Evolutionary conservation across 2,888 invertebrate species (phyloP).

Genomic region (Drosophila neonasuta): DNA sequence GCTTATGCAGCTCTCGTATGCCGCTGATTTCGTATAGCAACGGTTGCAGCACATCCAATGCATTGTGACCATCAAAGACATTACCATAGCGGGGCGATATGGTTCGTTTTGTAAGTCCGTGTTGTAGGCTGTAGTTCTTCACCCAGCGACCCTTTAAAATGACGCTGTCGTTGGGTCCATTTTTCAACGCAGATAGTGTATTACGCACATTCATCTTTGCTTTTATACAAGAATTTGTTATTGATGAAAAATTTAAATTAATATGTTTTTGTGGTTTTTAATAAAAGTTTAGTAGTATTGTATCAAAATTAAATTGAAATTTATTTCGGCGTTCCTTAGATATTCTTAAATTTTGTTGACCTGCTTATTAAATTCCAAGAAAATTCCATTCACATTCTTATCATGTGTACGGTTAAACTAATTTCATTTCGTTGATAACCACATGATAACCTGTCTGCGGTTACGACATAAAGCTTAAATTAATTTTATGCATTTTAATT

Average conservation of each 20-base stretch:
- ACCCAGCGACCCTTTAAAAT: constrained; percentile 41
- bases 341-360: not conserved
- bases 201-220: not conserved
- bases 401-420: not conserved
- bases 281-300: not conserved
- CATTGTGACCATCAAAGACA: not conserved
- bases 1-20: not conserved
- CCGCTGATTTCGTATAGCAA: constrained; percentile 30
- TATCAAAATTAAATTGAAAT: not conserved
- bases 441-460: not conserved
- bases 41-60: constrained; percentile 7
- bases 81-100: constrained; percentile 32
- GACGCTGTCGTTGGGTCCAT: not conserved
- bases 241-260: not conserved
- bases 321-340: not conserved
- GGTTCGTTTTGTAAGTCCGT: constrained; percentile 21
- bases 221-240: not conserved
- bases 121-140: not conserved
- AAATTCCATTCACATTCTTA: not conserved
- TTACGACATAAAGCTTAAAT: not conserved
- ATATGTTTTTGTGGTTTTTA: too few species aligned
- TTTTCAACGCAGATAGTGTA: not conserved
- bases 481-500: constrained; percentile 16
- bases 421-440: constrained; percentile 25
- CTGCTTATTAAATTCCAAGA: not conserved